Percentiles rank a stretch among this genome's conserved stretches.
These are phyloP conservation scores for Chrysomallon squamiferum DNA, from an alignment of 1,140 invertebrate species.

Conservation along the genomic window DNA sequence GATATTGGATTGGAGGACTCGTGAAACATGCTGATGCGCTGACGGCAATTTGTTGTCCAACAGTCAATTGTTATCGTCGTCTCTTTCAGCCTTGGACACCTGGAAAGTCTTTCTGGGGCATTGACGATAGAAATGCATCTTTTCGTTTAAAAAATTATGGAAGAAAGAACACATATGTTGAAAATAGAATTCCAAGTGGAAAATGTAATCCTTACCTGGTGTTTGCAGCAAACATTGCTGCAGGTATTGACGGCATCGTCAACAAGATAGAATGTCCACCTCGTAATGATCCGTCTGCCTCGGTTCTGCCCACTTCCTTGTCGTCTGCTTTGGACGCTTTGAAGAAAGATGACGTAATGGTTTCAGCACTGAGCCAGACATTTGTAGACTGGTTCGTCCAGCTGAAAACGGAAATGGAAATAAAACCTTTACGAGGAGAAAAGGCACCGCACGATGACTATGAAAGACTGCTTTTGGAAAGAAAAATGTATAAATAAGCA, in stretches of 20 bases:
- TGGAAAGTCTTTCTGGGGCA: neutral
- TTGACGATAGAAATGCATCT: neutral
- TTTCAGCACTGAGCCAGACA: neutral
- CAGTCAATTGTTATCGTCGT: neutral
- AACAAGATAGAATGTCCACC: neutral
- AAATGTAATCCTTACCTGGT: neutral
- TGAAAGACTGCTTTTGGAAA: too few relatives aligned
- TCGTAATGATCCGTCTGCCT: neutral
- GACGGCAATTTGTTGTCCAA: neutral
- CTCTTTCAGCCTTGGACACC: neutral
- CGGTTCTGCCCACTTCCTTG: neutral
- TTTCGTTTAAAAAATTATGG: neutral
- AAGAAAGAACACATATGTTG: neutral
- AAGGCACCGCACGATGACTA: too few relatives aligned
- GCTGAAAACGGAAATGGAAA: too few relatives aligned
- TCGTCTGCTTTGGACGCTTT: neutral
- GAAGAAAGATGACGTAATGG: neutral
- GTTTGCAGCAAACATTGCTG: neutral
- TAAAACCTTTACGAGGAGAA: too few relatives aligned
- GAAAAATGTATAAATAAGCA: neutral
- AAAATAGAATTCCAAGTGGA: neutral
- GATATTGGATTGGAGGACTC: neutral
- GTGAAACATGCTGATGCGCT: neutral
- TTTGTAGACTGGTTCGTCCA: neutral
- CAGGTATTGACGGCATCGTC: neutral